phyloP scores from a whole-genome alignment of 2,888 invertebrate species.

The Drosophila acutilabella region DNA sequence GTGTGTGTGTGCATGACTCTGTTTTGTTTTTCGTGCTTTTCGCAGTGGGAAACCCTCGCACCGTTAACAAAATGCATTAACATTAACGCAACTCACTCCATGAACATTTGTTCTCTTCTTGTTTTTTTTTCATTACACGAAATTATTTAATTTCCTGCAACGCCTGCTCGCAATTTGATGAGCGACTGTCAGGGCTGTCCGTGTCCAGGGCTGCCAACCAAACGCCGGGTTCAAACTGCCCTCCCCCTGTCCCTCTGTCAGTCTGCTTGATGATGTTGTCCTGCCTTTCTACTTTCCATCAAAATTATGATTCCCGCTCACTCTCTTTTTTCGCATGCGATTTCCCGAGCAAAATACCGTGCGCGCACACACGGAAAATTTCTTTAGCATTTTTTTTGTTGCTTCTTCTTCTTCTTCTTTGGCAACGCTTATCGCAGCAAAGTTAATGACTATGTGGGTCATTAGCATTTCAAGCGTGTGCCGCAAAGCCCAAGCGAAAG shows the following conservation, averaged over 20 bases:
- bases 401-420: conserved; percentile 27
- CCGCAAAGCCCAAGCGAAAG: conserved; percentile 30
- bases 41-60: conserved; percentile 2
- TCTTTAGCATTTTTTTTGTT: conserved; percentile 21
- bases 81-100: conserved; percentile 56
- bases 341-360: conserved; percentile 33
- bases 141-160: conserved; percentile 80
- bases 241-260: neutral
- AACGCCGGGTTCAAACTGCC: conserved; percentile 3
- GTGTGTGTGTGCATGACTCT: conserved; percentile 38
- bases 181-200: conserved; percentile 62
- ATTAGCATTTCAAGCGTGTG: conserved; percentile 67
- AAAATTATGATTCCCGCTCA: conserved; percentile 48
- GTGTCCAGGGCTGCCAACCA: conserved; percentile 24
- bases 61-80: conserved; percentile 69
- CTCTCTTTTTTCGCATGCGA: conserved; percentile 7
- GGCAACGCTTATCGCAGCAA: conserved; percentile 66
- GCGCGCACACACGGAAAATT: conserved; percentile 51
- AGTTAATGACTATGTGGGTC: conserved; percentile 78
- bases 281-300: conserved; percentile 38
- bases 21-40: conserved; percentile 33
- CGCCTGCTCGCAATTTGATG: conserved; percentile 77
- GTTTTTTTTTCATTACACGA: conserved; percentile 65
- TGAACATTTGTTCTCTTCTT: conserved; percentile 14
- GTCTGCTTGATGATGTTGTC: conserved; percentile 34